phyloP scores from a whole-genome alignment of 2,113 vertebrate genomes.

The Neodontobutis hainanensis region DNA sequence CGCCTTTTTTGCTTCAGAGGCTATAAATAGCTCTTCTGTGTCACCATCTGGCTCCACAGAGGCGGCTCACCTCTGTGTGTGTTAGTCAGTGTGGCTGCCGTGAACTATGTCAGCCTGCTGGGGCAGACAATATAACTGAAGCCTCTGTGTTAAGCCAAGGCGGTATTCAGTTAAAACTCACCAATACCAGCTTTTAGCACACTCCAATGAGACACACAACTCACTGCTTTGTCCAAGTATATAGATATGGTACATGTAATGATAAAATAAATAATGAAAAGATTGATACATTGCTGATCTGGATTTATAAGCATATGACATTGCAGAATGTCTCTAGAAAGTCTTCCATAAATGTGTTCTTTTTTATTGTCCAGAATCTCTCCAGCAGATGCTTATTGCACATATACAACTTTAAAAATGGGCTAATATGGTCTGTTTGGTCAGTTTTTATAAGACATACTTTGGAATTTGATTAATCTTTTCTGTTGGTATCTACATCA shows the following conservation, averaged over 20 bases:
- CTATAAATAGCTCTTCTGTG: constrained; percentile 62
- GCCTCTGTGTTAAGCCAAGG: constrained; percentile 52
- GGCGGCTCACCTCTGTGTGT: constrained; percentile 62
- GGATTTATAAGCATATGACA: too few relatives aligned
- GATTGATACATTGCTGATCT: too few relatives aligned
- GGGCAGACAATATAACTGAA: constrained; percentile 41
- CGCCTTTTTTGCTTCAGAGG: constrained; percentile 9
- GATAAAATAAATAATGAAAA: too few relatives aligned
- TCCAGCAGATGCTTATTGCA: too few relatives aligned
- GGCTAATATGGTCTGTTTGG: too few relatives aligned
- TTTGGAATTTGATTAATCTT: too few relatives aligned
- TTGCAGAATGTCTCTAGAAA: too few relatives aligned
- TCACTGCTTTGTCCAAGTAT: not conserved
- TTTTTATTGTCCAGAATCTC: too few relatives aligned
- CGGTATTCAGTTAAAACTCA: constrained; percentile 18
- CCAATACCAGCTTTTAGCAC: not conserved
- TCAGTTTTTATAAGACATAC: too few relatives aligned
- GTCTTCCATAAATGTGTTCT: too few relatives aligned
- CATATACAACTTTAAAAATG: too few relatives aligned
- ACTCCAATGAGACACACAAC: not conserved
- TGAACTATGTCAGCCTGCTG: constrained; percentile 60
- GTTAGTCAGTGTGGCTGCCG: constrained; percentile 56
- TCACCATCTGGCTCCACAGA: constrained; percentile 69
- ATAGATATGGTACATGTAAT: not conserved
- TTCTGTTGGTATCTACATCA: too few relatives aligned